Evolutionary conservation across 2,113 vertebrate species (phyloP).

Genomic region (Theristicus caerulescens): DNA sequence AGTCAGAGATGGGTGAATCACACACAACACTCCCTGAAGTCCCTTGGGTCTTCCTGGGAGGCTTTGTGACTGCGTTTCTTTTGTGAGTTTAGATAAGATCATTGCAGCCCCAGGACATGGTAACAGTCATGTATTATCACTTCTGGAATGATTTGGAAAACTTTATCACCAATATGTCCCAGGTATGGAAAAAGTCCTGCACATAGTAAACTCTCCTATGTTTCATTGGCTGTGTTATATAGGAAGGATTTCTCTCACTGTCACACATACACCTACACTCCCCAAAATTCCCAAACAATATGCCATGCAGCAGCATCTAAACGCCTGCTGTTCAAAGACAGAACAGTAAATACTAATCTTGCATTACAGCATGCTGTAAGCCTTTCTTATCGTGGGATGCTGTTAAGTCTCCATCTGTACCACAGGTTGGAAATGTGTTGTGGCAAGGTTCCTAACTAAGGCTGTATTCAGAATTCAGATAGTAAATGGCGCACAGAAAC

Average conservation of each 20-base stretch:
- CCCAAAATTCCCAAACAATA: background rate
- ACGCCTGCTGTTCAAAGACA: background rate
- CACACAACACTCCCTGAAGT: background rate
- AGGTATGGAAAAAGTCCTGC: background rate
- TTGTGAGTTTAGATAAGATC: background rate
- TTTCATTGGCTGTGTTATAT: background rate
- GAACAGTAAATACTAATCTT: background rate
- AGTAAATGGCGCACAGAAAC: background rate
- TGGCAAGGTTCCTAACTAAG: background rate
- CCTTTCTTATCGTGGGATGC: background rate
- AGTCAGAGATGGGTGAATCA: constrained; percentile 8
- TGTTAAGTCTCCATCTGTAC: background rate
- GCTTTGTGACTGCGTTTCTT: background rate
- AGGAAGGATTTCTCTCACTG: background rate
- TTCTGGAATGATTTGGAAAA: background rate
- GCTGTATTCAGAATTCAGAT: background rate
- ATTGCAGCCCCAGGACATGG: background rate
- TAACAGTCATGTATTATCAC: background rate
- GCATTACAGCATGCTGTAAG: background rate
- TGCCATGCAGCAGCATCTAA: background rate
- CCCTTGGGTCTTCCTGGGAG: background rate
- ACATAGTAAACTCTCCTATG: background rate
- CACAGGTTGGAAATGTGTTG: background rate
- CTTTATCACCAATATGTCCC: background rate
- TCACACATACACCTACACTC: background rate